Evolutionary conservation across 2,113 vertebrate species (phyloP), one percentile per base, ranked within the genome.

Genomic region (Sarotherodon lohbergeri): DNA sequence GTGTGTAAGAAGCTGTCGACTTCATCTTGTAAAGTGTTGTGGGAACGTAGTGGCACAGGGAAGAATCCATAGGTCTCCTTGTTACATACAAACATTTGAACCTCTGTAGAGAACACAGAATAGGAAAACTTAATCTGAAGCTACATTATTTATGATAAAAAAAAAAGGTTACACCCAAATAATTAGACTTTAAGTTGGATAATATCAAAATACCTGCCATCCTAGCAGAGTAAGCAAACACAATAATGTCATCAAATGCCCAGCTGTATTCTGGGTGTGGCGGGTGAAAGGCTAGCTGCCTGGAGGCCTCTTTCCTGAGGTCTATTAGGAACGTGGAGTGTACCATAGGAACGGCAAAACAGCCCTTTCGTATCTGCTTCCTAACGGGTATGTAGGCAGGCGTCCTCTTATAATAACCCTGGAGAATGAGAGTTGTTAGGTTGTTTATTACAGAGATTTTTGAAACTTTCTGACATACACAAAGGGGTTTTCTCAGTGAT

Each of bases 241-340:
- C 97, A 16, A 99, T 99, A 93, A 99, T 99, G 94, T 99, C 98
- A 5, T 99, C 98, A 19, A 98, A 99, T 39, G 98, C 93, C 97
- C 98, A 97, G 81, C 95, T 97, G 92, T 99, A 99, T 87, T 98
- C 97, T 0, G 95, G 92, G 88, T 98, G 97, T 0, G 98, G 98
- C 0, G 98, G 98, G 89, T 98, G 97, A 94, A 99, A 99, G 8
- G 96, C 96, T 41, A 99, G 94, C 55, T 92, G 88, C 79, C 93
- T 95, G 55, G 97, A 96, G 0, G 97, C 97, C 12, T 97, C 96
- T 90, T 97, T 98, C 29, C 98, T 96, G 86, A 99, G 96, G 92
- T 99, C 98, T 2, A 99, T 90, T 56, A 99, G 96, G 91, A 99
- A 97, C 19, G 98, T 98, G 9, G 98, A 99, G 94, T 99, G 98